Evolutionary conservation across 1,140 invertebrate species (phyloP), one percentile per base, ranked within the genome.

Genomic region (Dicyema japonicum): DNA sequence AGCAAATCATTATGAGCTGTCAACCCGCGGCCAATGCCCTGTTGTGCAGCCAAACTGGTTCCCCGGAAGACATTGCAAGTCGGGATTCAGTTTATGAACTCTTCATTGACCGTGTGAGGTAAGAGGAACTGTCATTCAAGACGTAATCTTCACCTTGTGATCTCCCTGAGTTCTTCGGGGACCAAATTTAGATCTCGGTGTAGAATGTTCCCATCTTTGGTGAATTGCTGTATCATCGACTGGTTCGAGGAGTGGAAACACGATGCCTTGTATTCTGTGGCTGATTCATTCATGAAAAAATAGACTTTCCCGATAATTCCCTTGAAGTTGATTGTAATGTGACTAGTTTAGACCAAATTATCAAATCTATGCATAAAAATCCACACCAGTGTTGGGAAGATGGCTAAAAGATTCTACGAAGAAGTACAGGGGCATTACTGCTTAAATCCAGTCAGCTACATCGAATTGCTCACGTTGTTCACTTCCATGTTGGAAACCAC

Each of bases 361-460:
- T 34, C 46, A 2, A 40, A 48, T 29, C 62, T 71, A 34, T 74
- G 67, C 36, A 68, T 53, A 9, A 42, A 40, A 37, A 50, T 54
- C 40, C 50, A 54, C 33, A 40, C 66, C 59, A 68, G 63, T 36
- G 69, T 72, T 1, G 65, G 65, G 39, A 47, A 59, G 6, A 66
- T 65, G 56, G 67, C 69, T 0, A 56, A 62, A 4, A 44, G 59
- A 16, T 67, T 69, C 38, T 75, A 63, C 40, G 46, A 59, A n/a
- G 71, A 76, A 51, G 63, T 72, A 59, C 60, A 66, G 35, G 49
- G 71, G 1, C 59, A 67, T 38, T 76, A 71, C 44, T 76, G 76
- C 40, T 72, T 69, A 11, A 76, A 71, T 0, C 72, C 72, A 0
- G 75, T 69, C 36, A 72, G 67, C 40, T 76, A 76, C 42, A 54